Conservation (phyloP, 2,797 vertebrate species). For the Perodicticus potto region DNA sequence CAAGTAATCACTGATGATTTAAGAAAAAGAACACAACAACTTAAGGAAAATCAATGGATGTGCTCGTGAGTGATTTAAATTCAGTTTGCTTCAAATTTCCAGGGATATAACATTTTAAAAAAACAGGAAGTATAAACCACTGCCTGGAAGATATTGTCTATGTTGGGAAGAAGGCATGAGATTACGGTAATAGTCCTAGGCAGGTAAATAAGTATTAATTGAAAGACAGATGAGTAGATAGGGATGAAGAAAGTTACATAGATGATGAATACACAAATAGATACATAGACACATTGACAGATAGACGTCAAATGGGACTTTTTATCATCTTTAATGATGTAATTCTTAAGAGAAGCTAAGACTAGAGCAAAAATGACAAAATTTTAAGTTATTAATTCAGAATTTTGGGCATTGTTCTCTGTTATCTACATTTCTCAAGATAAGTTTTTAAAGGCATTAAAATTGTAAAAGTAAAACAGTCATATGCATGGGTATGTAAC, state of each 20-base stretch:
- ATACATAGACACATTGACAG: too few species aligned
- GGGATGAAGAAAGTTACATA: neutral
- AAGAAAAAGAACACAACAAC: neutral
- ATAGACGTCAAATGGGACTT: neutral
- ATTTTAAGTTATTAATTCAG: neutral
- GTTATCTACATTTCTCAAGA: neutral
- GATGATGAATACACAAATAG: neutral
- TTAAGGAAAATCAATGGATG: neutral
- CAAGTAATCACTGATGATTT: neutral
- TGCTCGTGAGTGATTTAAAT: neutral
- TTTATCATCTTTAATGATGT: neutral
- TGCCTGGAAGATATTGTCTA: neutral
- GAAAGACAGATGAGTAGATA: neutral
- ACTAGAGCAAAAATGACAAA: neutral
- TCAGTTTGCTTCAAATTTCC: neutral
- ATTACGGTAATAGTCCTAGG: neutral
- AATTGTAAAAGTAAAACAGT: neutral
- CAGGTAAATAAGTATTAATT: neutral
- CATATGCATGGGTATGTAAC: neutral
- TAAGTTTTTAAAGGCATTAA: neutral
- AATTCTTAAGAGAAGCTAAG: conserved; percentile 22
- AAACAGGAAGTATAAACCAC: neutral
- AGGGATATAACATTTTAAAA: neutral
- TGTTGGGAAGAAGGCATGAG: neutral
- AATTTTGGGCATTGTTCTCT: neutral